Evolutionary conservation across 2,797 vertebrate species (phyloP).

Genomic region (Gallinago solitaria): DNA sequence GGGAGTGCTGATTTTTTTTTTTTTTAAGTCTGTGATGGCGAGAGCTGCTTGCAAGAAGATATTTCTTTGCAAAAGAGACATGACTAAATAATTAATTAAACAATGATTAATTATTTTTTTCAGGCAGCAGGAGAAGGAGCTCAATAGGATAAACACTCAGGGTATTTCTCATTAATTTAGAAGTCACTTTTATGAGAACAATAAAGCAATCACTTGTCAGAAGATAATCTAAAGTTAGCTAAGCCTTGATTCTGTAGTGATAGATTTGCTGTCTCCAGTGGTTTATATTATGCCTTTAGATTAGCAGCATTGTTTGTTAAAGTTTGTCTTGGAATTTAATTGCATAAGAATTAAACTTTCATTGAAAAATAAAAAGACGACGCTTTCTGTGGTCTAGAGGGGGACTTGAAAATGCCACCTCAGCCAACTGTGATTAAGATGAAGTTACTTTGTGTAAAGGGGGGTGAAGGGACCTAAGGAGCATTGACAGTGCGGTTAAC

Average conservation of each 20-base stretch:
- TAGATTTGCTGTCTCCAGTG: background rate
- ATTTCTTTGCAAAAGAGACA: conserved; percentile 19
- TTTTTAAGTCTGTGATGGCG: background rate
- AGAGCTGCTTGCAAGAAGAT: background rate
- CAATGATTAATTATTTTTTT: conserved; percentile 17
- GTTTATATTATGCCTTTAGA: conserved; percentile 12
- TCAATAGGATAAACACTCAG: conserved; percentile 25
- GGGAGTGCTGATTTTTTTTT: background rate
- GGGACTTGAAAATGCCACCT: background rate
- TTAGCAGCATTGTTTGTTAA: conserved; percentile 2
- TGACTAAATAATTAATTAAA: conserved; percentile 58
- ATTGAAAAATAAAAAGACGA: background rate
- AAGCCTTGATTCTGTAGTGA: background rate
- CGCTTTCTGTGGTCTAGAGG: background rate
- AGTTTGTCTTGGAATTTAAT: background rate
- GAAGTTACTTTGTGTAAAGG: background rate
- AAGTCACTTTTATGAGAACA: conserved; percentile 51
- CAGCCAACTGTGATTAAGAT: background rate
- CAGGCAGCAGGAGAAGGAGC: background rate
- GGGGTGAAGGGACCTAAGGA: background rate
- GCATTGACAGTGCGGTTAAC: background rate
- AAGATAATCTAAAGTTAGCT: conserved; percentile 2
- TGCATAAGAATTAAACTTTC: background rate
- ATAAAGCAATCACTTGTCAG: conserved; percentile 34
- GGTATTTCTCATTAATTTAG: conserved; percentile 48